Percentiles rank a stretch among this genome's conserved stretches.
Conservation (phyloP, 2,797 vertebrate genomes). For the Lemur catta region DNA sequence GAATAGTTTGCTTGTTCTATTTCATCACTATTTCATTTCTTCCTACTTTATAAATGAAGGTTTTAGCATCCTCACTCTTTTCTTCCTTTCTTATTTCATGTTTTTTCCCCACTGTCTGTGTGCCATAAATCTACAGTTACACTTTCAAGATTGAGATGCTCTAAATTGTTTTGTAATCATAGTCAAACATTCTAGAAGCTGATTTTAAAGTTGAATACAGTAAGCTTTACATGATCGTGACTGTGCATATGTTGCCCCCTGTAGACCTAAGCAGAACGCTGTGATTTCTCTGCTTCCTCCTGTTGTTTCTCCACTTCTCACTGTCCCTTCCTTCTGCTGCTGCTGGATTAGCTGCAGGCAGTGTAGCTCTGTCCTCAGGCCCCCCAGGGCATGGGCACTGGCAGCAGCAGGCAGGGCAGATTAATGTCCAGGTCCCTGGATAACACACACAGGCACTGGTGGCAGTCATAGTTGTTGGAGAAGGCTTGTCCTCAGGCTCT, state of each 20-base stretch:
- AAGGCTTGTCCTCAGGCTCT: neutral
- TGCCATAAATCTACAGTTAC: neutral
- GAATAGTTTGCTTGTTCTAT: neutral
- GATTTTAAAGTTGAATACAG: neutral
- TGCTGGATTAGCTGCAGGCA: neutral
- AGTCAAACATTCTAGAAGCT: neutral
- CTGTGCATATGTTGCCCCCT: neutral
- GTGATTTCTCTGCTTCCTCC: neutral
- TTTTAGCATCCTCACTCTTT: neutral
- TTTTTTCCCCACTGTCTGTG: neutral
- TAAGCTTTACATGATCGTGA: neutral
- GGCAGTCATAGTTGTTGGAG: neutral
- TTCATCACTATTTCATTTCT: neutral
- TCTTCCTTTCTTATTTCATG: neutral
- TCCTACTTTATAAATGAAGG: neutral
- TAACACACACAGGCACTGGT: neutral
- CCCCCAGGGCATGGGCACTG: neutral
- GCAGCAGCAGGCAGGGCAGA: neutral
- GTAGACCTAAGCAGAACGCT: neutral
- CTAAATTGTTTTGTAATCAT: neutral
- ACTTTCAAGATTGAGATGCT: neutral
- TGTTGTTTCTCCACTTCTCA: neutral
- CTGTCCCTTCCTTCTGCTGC: neutral
- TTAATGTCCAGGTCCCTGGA: neutral
- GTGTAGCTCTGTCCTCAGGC: neutral